Evolutionary conservation across 2,888 invertebrate genomes (phyloP).

Genomic region (Eilema sororculum): DNA sequence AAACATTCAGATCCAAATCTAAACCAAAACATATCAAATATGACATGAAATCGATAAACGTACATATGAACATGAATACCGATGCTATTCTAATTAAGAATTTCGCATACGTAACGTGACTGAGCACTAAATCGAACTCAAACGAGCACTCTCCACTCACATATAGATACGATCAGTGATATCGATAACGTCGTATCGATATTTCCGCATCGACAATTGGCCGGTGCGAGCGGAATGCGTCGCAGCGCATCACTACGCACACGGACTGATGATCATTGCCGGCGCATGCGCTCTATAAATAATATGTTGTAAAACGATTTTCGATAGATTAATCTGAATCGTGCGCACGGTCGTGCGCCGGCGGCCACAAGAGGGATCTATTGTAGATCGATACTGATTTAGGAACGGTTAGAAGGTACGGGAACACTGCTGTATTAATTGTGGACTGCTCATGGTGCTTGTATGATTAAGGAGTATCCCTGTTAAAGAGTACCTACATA

Average conservation of each 20-base stretch:
- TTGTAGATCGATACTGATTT: conserved; percentile 80
- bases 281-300: conserved; percentile 87
- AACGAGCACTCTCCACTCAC: conserved; percentile 44
- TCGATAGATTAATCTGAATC: conserved; percentile 88
- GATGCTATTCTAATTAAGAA: conserved; percentile 49
- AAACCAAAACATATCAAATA: conserved; percentile 22
- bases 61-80: conserved; percentile 29
- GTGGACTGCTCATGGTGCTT: conserved; percentile 39
- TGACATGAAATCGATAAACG: conserved; percentile 25
- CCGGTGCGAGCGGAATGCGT: conserved; percentile 57
- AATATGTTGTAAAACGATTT: conserved; percentile 88
- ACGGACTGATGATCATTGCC: conserved; percentile 86
- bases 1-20: conserved; percentile 18
- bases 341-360: conserved; percentile 85
- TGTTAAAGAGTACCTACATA: neutral
- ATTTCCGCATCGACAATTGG: conserved; percentile 68
- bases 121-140: conserved; percentile 43
- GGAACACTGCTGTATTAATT: conserved; percentile 53
- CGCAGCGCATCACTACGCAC: conserved; percentile 78
- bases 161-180: conserved; percentile 46
- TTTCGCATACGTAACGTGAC: conserved; percentile 55
- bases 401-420: conserved; percentile 67
- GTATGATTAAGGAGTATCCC: conserved; percentile 27
- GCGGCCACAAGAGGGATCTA: conserved; percentile 82
- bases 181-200: conserved; percentile 61